Evolutionary conservation across 2,797 vertebrate species (phyloP).

Genomic region (Pelochelys cantorii): DNA sequence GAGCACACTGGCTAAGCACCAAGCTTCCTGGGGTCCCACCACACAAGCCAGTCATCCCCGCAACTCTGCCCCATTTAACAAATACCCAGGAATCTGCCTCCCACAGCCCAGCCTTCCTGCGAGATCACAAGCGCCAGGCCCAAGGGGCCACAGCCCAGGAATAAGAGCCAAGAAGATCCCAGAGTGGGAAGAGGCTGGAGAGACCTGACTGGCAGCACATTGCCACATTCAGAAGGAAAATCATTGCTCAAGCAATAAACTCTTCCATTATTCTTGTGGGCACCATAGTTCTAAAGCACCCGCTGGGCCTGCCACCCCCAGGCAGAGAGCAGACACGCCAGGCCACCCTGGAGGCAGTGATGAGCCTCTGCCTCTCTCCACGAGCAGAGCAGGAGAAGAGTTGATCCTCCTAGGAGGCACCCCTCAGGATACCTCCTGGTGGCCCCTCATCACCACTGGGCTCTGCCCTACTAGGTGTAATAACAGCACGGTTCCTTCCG

Average conservation of each 20-base stretch:
- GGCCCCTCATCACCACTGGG: not conserved
- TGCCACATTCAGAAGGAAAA: not conserved
- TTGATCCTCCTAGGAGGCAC: not conserved
- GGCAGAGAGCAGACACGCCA: not conserved
- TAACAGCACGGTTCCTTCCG: not conserved
- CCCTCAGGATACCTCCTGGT: not conserved
- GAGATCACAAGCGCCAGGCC: not conserved
- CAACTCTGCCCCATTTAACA: fast-evolving
- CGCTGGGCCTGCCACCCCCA: not conserved
- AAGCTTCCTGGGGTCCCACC: not conserved
- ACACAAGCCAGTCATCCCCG: fast-evolving
- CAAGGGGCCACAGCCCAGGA: not conserved
- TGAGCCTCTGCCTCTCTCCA: not conserved
- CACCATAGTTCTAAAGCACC: not conserved
- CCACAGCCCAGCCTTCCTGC: not conserved
- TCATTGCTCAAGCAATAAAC: not conserved
- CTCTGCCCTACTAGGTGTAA: not conserved
- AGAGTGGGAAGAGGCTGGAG: fast-evolving
- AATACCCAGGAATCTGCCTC: not conserved
- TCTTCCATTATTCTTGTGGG: not conserved
- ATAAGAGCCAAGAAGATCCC: not conserved
- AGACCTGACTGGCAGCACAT: not conserved
- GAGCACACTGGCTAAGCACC: not conserved
- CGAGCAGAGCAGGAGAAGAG: not conserved
- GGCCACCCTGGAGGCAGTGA: not conserved